Conservation (phyloP, 1,140 invertebrate species). For the Oreohelix idahoensis region DNA sequence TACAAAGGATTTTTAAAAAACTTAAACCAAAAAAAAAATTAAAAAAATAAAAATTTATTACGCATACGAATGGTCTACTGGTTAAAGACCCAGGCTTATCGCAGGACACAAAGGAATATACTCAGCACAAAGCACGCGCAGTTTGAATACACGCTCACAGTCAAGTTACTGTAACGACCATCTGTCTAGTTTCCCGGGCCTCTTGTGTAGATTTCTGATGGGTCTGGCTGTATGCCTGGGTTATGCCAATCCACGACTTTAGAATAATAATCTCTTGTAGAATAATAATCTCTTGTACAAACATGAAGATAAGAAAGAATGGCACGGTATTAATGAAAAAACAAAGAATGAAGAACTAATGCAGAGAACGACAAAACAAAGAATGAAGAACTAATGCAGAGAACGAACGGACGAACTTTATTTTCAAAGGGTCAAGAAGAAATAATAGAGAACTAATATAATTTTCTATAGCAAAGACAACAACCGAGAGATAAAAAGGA, state of each 20-base stretch:
- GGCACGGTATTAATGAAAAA: no score
- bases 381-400: no score
- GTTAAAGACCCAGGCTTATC: neutral
- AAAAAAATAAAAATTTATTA: neutral
- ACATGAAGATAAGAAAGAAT: no score
- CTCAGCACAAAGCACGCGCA: neutral
- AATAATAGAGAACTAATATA: no score
- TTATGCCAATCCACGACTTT: neutral
- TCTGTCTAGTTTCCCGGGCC: neutral
- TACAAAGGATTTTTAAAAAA: no score
- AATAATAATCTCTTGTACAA: neutral
- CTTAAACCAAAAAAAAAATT: neutral
- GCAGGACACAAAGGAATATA: neutral
- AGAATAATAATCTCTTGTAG: neutral
- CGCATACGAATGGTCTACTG: neutral
- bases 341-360: no score
- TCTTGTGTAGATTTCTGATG: neutral
- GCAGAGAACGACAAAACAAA: no score
- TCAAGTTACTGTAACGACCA: slow-evolving; percentile 6
- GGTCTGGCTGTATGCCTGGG: neutral
- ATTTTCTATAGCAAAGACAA: no score
- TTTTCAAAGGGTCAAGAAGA: no score
- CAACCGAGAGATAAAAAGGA: no score
- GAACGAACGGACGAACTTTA: no score
- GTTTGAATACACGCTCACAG: neutral